A percentile compares a stretch with the other conserved stretches of the same genome.
phyloP scores from a whole-genome alignment of 2,113 vertebrate species.

The Pangasianodon gigas region DNA sequence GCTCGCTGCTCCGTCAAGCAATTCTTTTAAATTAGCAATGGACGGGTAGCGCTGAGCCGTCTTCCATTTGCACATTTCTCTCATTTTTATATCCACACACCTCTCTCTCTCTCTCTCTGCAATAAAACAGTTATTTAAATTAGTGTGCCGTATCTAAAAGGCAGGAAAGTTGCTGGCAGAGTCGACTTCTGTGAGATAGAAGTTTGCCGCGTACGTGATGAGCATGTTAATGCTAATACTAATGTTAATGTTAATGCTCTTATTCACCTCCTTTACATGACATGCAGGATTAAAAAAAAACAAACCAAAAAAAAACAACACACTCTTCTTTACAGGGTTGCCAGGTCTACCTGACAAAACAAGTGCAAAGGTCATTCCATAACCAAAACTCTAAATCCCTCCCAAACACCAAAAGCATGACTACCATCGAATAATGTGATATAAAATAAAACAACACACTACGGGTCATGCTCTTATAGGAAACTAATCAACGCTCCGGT shows the following conservation, averaged over 20 bases:
- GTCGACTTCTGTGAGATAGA: not conserved
- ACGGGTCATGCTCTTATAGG: not conserved
- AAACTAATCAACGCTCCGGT: not conserved
- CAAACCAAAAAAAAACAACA: not conserved
- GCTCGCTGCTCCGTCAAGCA: slow-evolving; percentile 23
- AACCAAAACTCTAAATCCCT: not conserved
- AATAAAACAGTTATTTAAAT: slow-evolving; percentile 28
- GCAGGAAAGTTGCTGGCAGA: not conserved
- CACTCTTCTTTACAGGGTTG: not conserved
- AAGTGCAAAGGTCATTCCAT: not conserved
- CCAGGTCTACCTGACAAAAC: not conserved
- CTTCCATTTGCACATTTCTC: slow-evolving; percentile 25
- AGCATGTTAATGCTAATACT: not conserved
- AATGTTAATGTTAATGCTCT: not conserved
- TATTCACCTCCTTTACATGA: not conserved
- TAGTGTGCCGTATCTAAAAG: slow-evolving; percentile 15
- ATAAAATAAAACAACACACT: not conserved
- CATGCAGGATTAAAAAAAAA: not conserved
- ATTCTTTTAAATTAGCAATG: slow-evolving; percentile 29
- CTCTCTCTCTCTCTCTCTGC: not conserved
- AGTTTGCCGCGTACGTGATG: not conserved
- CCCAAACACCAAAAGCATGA: not conserved
- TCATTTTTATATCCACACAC: not conserved
- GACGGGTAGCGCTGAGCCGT: not conserved
- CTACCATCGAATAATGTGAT: not conserved